Evolutionary conservation across 2,888 invertebrate genomes (phyloP).

Genomic region (Leistus spinibarbis): DNA sequence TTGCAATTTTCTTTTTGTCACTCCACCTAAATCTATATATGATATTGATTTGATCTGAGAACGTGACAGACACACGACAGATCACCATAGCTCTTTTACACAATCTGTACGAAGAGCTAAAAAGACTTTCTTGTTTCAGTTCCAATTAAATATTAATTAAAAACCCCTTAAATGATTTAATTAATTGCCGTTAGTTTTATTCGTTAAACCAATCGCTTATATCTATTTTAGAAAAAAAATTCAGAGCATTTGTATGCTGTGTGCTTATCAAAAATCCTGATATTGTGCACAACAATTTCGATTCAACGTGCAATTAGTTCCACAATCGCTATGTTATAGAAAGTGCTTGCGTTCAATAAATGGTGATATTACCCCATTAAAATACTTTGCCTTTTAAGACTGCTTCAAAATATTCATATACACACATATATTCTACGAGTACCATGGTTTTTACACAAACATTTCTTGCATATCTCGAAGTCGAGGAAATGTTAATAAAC

Average conservation of each 20-base stretch:
- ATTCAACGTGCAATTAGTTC: neutral
- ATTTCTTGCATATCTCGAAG: too few species aligned
- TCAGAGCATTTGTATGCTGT: neutral
- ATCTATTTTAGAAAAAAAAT: neutral
- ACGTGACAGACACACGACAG: too few species aligned
- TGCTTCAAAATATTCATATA: neutral
- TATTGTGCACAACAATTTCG: neutral
- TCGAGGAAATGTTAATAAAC: too few species aligned
- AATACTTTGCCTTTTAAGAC: neutral
- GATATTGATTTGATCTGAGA: neutral
- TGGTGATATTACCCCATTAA: neutral
- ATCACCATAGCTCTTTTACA: neutral
- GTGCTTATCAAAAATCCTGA: neutral
- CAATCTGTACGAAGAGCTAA: neutral
- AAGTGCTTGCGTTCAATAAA: neutral
- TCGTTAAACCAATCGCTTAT: neutral
- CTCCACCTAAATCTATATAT: conserved; percentile 10
- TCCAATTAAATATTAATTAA: neutral
- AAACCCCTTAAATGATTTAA: neutral
- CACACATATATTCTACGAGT: too few species aligned
- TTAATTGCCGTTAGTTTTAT: neutral
- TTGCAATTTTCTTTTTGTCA: conserved; percentile 12
- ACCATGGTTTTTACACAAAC: too few species aligned
- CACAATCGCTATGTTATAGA: neutral
- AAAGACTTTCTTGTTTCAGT: neutral